phyloP scores from a whole-genome alignment of 2,113 vertebrate genomes.

The Hippocampus zosterae region DNA sequence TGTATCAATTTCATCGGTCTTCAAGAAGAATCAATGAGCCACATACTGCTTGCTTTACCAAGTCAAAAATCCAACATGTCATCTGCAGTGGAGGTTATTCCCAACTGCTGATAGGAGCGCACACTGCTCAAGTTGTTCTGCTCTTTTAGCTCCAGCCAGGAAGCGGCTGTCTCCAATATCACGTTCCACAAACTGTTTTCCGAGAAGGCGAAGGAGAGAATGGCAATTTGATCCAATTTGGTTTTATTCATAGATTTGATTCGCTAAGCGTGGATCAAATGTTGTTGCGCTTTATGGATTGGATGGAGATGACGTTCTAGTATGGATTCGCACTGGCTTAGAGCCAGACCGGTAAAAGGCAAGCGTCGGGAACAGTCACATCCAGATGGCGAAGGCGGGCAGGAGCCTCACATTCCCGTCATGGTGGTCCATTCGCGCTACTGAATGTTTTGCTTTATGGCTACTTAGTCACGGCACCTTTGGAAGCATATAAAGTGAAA shows the following conservation, averaged over 20 bases:
- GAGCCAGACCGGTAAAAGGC: not conserved
- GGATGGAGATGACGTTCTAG: not conserved
- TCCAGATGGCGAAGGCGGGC: slow-evolving; percentile 8
- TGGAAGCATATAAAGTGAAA: slow-evolving; percentile 55
- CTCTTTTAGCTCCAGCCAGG: not conserved
- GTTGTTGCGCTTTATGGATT: not conserved
- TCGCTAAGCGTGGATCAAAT: not conserved
- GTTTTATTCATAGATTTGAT: slow-evolving; percentile 3
- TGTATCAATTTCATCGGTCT: too few relatives aligned
- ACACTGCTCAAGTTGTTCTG: not conserved
- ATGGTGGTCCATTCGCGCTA: slow-evolving; percentile 22
- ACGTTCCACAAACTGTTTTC: not conserved
- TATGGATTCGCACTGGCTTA: not conserved
- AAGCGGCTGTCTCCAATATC: not conserved
- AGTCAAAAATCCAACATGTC: too few relatives aligned
- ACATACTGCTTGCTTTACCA: not conserved
- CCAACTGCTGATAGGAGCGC: not conserved
- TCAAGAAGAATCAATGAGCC: not conserved
- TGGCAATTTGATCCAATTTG: not conserved
- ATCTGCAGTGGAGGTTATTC: not conserved
- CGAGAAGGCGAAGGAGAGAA: not conserved
- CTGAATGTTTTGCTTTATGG: slow-evolving; percentile 46
- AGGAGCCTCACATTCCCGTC: slow-evolving; percentile 18
- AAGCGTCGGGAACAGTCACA: not conserved
- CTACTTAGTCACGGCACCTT: slow-evolving; percentile 20